Base-by-base conservation (phyloP, 1,140 invertebrate genomes). In the Micrasema longulum region DNA sequence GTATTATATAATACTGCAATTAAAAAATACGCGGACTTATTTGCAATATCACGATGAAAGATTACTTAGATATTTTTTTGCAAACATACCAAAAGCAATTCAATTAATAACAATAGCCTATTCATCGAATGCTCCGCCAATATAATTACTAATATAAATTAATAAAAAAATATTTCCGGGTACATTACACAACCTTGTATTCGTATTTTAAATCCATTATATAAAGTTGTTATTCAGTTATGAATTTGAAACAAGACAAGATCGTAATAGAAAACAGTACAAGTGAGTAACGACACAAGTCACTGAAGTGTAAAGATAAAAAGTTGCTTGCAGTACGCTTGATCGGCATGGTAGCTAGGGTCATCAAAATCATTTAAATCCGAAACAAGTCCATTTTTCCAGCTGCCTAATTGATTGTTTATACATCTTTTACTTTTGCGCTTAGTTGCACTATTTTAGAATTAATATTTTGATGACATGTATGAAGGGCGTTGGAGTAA, bases 221-320 rank as follows among this genome's bases (percentile, higher is more conserved):
- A 57, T 57, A 16, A n/a, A 12, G 14, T 38, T 57, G 35, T 57
- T 31, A 16, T 11, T 18, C 35, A 57, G 23, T 57, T 57, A 36
- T 57, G 31, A 57, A n/a, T 57, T 18, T 38, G n/a, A n/a, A 18
- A 57, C 31, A 57, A 57, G 53, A 57, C 35, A 31, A 36, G 11
- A 16, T 14, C 31, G 36, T 36, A 57, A 57, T 31, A 38, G 26
- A 57, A 31, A 23, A 35, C 48, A 66, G 70, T 72, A 18, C 45
- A 26, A 14, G 52, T 47, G 69, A 75, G 69, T 71, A 72, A 75
- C 69, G 65, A 66, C 57, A 20, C 16, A 45, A 69, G 71, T 36
- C 69, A 69, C 64, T 75, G 69, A 36, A 75, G 73, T 71, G 73
- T 69, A 65, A 75, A 75, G 73, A 75, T 75, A n/a, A 75, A 72